A percentile compares a stretch with the other conserved stretches of the same genome.
These are phyloP conservation scores for Calephelis perditalis DNA, from an alignment of 2,888 invertebrate species.

Conservation along the genomic window DNA sequence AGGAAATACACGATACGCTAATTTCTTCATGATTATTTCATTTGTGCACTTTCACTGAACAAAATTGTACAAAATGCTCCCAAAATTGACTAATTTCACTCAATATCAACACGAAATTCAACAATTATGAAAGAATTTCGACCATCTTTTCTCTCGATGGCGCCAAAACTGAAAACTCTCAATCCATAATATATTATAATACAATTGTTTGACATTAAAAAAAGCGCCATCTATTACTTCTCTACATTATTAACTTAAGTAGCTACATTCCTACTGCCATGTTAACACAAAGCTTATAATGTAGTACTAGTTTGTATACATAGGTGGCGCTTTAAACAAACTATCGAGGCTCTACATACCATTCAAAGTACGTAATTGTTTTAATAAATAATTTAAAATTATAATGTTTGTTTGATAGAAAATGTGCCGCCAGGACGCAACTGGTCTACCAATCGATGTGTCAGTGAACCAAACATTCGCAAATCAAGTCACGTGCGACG, in stretches of 20 bases:
- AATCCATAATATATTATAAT: too few species aligned
- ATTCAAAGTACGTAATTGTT: background rate
- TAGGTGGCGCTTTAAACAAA: background rate
- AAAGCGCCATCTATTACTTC: background rate
- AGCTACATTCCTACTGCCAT: background rate
- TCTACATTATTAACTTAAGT: background rate
- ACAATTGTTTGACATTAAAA: background rate
- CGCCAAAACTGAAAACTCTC: too few species aligned
- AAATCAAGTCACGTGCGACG: slow-evolving; percentile 56
- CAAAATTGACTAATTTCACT: too few species aligned
- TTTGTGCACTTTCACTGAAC: too few species aligned
- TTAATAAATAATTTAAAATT: slow-evolving; percentile 23
- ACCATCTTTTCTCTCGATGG: too few species aligned
- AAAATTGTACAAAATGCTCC: too few species aligned
- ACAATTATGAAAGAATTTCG: too few species aligned
- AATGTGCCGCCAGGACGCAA: slow-evolving; percentile 64
- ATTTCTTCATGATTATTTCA: too few species aligned
- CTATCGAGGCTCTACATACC: too few species aligned
- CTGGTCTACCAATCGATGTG: slow-evolving; percentile 46
- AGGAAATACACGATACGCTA: too few species aligned
- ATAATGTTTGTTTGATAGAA: slow-evolving; percentile 50
- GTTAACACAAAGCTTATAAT: background rate
- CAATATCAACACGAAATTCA: too few species aligned
- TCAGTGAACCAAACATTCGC: slow-evolving; percentile 50
- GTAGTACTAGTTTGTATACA: background rate